Conservation (phyloP, 2,797 vertebrate species). For the Gorsachius magnificus region DNA sequence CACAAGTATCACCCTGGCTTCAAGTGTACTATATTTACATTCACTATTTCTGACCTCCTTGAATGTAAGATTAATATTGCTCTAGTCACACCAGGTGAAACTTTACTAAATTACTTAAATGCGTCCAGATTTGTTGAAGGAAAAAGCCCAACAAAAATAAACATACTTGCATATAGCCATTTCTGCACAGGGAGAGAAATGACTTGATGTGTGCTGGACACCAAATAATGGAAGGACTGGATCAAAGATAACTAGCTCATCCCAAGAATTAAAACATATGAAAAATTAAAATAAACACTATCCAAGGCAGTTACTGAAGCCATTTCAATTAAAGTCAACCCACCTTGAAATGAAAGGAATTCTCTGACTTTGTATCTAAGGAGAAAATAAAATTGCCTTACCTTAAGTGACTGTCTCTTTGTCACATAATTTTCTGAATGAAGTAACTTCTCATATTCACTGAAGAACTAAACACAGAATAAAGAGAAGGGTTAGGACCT, state of each 20-base stretch:
- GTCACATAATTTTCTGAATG: constrained; percentile 99
- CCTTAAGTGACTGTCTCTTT: constrained; percentile 96
- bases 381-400: constrained; percentile 56
- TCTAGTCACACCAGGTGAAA: not conserved
- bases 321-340: not conserved
- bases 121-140: not conserved
- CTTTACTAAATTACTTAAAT: not conserved
- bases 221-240: not conserved
- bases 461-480: constrained; percentile 87
- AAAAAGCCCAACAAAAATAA: not conserved
- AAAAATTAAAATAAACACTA: not conserved
- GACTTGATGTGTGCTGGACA: not conserved
- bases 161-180: not conserved
- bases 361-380: not conserved
- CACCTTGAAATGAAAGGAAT: not conserved
- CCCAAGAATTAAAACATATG: not conserved
- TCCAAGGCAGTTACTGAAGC: not conserved
- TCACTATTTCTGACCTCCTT: not conserved
- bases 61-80: not conserved
- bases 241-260: not conserved
- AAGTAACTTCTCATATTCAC: constrained; percentile 96
- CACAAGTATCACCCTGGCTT: not conserved
- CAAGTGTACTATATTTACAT: not conserved
- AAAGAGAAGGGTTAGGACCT: constrained; percentile 15
- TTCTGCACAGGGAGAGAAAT: not conserved